These are phyloP conservation scores for Delphinapterus leucas DNA, from an alignment of 2,113 vertebrate species.

Conservation along the genomic window DNA sequence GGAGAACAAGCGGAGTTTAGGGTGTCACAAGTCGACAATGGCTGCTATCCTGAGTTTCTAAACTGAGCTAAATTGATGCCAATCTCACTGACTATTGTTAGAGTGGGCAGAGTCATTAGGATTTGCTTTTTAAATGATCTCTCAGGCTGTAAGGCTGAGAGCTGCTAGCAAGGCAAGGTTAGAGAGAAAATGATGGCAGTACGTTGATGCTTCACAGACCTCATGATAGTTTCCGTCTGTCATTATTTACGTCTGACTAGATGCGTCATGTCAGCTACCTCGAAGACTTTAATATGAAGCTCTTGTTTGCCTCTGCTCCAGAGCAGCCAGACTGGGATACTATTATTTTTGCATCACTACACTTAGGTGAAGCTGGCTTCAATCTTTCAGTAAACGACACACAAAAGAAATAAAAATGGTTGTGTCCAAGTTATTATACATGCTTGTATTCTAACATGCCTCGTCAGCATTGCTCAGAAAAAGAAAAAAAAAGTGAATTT, in stretches of 20 bases:
- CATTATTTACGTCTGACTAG: constrained; percentile 99
- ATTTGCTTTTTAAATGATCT: constrained; percentile 97
- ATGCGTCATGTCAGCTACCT: constrained; percentile 98
- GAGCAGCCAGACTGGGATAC: constrained; percentile 88
- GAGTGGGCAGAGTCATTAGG: constrained; percentile 94
- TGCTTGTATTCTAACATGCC: constrained; percentile 85
- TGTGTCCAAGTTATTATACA: constrained; percentile 87
- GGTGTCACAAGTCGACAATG: constrained; percentile 80
- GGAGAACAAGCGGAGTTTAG: constrained; percentile 58
- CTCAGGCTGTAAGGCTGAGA: constrained; percentile 88
- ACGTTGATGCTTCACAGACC: constrained; percentile 98
- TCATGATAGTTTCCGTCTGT: constrained; percentile 99
- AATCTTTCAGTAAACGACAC: constrained; percentile 94
- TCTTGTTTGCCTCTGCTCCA: constrained; percentile 88
- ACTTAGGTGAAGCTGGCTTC: constrained; percentile 95
- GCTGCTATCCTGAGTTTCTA: constrained; percentile 81
- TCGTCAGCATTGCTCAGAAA: constrained; percentile 80
- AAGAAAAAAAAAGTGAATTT: constrained; percentile 82
- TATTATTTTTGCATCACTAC: constrained; percentile 98
- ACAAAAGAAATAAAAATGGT: constrained; percentile 87
- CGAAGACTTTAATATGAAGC: constrained; percentile 93
- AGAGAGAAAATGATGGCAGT: constrained; percentile 97
- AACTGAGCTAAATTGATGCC: constrained; percentile 88
- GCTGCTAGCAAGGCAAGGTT: constrained; percentile 96
- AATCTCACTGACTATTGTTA: constrained; percentile 88